Percentiles rank a stretch among this genome's conserved stretches.
Evolutionary conservation across 2,888 invertebrate species (phyloP).

Genomic region (Elmis aenea): DNA sequence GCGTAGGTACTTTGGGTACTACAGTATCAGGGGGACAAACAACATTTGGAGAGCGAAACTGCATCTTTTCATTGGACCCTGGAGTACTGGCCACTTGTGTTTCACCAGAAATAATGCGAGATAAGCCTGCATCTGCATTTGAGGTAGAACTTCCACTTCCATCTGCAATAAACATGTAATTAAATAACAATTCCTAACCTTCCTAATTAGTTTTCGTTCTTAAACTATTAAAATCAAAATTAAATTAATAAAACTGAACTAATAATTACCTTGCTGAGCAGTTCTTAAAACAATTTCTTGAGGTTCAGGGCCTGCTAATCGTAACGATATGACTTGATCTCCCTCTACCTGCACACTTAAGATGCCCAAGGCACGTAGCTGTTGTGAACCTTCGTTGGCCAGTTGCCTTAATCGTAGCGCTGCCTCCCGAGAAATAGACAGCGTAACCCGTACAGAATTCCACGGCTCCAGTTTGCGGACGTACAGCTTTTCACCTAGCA

Average conservation of each 20-base stretch:
- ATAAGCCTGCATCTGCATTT: conserved; percentile 24
- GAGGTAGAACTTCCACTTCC: conserved; percentile 14
- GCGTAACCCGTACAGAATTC: conserved; percentile 96
- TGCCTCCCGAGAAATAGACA: conserved; percentile 95
- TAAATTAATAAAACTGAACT: too few relatives aligned
- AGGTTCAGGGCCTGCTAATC: conserved; percentile 61
- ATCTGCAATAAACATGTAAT: conserved; percentile 19
- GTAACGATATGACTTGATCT: conserved; percentile 71
- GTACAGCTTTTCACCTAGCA: conserved; percentile 58
- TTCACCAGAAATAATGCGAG: conserved; percentile 26
- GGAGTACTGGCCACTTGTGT: conserved; percentile 29
- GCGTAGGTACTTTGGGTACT: conserved; percentile 43
- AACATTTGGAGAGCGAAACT: conserved; percentile 72
- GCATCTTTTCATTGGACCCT: conserved; percentile 39
- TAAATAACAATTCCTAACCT: not conserved
- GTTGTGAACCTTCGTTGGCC: conserved; percentile 85
- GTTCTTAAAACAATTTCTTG: conserved; percentile 67
- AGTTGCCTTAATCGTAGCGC: conserved; percentile 86
- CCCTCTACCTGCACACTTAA: conserved; percentile 92
- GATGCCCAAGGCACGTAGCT: conserved; percentile 87
- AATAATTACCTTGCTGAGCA: conserved; percentile 44
- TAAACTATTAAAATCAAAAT: not conserved
- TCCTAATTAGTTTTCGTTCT: too few relatives aligned
- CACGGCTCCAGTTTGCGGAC: conserved; percentile 90
- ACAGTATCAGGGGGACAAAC: conserved; percentile 73